Base-by-base conservation (phyloP, 2,797 vertebrate genomes). In the Hoplostethus mediterraneus region DNA sequence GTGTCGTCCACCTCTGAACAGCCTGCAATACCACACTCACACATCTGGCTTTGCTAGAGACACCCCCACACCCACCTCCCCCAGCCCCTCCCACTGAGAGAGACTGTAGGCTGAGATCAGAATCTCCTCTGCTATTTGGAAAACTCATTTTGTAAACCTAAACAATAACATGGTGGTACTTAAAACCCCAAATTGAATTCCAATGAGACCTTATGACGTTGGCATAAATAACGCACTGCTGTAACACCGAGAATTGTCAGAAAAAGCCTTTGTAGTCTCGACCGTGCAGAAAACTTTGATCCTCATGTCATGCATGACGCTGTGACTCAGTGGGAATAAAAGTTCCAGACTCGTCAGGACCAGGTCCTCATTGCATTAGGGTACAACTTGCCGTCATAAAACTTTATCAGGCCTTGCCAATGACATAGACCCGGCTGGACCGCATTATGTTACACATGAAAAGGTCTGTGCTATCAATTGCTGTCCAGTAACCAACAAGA, bases 261-360 rank as follows among this genome's bases (percentile, higher is more conserved):
- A 62, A 65, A 56, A 51, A 75, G 45, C 44, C 65, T 77, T 70
- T 55, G 25, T 4, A 66, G 47, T 57, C 14, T 42, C 67, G 64
- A 73, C 60, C 9, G 25, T 40, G 76, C 65, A 83, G 57, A 79
- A 85, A 80, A 57, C 48, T 42, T 66, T 28, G 7, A 28, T 9
- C 44, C 57, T 47, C 0, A 28, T 80, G 73, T 81, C 53, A 49
- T 52, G 55, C 55, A 28, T 54, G 71, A 63, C 55, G 67, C 3
- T 2, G 48, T 80, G 79, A 85, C 60, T 78, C 79, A 73, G 55
- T 33, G 42, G 63, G 60, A 70, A 69, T 72, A 59, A 60, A 13
- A 62, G 45, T 17, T 66, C 56, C 52, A 68, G 47, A 71, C 42
- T 16, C 25, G 51, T 73, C 68, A 70, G 25, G 2, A 12, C 48